Base-by-base conservation (phyloP, 2,888 invertebrate species). In the Saturnia japonica region DNA sequence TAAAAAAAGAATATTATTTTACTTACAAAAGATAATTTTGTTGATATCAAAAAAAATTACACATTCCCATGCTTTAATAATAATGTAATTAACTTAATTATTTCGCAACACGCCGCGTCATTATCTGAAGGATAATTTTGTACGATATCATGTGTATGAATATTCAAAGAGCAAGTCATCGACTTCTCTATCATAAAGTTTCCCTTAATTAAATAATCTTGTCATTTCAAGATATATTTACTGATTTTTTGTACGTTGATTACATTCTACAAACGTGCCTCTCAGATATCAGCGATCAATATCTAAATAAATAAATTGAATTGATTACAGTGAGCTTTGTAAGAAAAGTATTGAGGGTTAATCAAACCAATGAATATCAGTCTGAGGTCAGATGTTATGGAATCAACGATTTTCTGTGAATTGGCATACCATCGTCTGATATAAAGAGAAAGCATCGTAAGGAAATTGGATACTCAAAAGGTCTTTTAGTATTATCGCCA, bases 101-200 rank as follows among this genome's bases (percentile, higher is more conserved):
- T 79, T 82, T 80, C 78, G 22, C 74, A 80, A 79, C 86, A 86
- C 87, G 86, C 84, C 72, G 70, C 67, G 45, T 68, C 72, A 62
- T 72, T n/a, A 72, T 73, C 68, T 54, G 71, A 80, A 83, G 80
- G 81, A 80, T 82, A 82, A 34, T 76, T 71, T 72, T 69, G 54
- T 77, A 74, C 78, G 80, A 60, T 74, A 75, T 40, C 79, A 78
- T 75, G 79, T 72, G 77, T 77, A 87, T 88, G 86, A 88, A 89
- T 89, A 89, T 88, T 87, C 85, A 86, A 73, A 78, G 70, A 69
- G 67, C 72, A 77, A 74, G 74, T 73, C 42, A 51, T 47, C 57
- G 28, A 60, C 57, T 2, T 28, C 57, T 11, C 25, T 60, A 51
- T 51, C 47, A 51, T 7, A 60, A 28, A 25, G 28, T 60, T 25